Conservation (phyloP, 1,140 invertebrate genomes). For the Antheraea pernyi region DNA sequence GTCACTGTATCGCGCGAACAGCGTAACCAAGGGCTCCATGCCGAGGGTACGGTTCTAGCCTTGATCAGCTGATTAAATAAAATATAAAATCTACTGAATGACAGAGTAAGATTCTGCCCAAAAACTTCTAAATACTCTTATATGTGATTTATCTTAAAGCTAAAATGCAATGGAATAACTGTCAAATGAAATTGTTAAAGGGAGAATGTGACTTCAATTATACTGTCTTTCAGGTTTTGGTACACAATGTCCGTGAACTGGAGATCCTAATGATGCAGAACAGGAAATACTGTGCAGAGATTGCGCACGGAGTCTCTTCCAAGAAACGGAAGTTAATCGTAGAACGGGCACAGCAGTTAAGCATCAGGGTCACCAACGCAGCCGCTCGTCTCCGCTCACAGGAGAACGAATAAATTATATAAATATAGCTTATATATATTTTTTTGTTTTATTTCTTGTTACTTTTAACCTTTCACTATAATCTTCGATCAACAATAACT, state of each 20-base stretch:
- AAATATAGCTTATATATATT: not conserved
- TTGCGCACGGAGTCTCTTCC: conserved; percentile 97
- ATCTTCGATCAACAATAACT: too few relatives aligned
- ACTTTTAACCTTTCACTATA: too few relatives aligned
- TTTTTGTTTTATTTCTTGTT: too few relatives aligned
- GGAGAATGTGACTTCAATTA: not conserved
- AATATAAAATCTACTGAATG: too few relatives aligned
- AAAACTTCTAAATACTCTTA: too few relatives aligned
- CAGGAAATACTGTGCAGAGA: conserved; percentile 97
- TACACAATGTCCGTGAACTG: conserved; percentile 87
- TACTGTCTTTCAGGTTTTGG: conserved; percentile 81
- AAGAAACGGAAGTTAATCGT: conserved; percentile 98
- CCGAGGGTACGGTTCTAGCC: too few relatives aligned
- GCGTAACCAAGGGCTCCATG: too few relatives aligned
- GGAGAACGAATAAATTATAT: conserved; percentile 94
- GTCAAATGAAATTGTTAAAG: not conserved
- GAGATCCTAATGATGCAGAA: conserved; percentile 99
- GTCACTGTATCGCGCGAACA: too few relatives aligned
- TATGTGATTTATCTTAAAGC: too few relatives aligned
- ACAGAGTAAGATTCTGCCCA: too few relatives aligned
- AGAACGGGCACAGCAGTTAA: conserved; percentile 96
- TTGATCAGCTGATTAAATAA: too few relatives aligned
- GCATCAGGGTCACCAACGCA: conserved; percentile 97
- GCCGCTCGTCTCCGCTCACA: conserved; percentile 97
- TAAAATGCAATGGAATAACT: too few relatives aligned